Conservation (phyloP, 2,888 invertebrate species). For the Scaptomyza reducta region DNA sequence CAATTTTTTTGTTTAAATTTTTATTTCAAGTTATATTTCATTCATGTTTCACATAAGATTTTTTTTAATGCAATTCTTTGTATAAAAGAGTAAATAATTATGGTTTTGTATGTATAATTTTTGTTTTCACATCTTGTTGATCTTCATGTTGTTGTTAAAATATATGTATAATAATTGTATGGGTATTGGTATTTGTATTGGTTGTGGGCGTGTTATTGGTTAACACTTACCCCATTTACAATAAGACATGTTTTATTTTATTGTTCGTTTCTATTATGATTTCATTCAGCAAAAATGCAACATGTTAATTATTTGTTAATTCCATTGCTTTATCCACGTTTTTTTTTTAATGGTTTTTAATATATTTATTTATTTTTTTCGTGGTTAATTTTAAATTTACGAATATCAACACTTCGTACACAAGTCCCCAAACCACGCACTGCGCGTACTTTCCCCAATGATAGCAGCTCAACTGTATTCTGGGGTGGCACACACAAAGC, state of each 20-base stretch:
- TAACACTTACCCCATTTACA: conserved; percentile 71
- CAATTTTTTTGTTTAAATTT: conserved; percentile 69
- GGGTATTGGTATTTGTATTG: conserved; percentile 47
- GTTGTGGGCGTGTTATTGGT: conserved; percentile 44
- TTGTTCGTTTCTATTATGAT: conserved; percentile 40
- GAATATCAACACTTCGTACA: conserved; percentile 60
- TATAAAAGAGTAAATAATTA: conserved; percentile 82
- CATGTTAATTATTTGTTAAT: conserved; percentile 75
- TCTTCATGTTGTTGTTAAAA: conserved; percentile 60
- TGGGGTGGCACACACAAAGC: conserved; percentile 6
- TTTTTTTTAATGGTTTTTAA: conserved; percentile 22
- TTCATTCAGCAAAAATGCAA: conserved; percentile 72
- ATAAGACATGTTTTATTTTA: conserved; percentile 53
- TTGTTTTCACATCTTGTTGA: conserved; percentile 71
- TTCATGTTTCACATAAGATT: conserved; percentile 82
- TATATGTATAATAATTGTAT: conserved; percentile 56
- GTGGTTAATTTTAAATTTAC: conserved; percentile 56
- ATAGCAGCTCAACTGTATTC: conserved; percentile 67
- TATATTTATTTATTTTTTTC: conserved; percentile 22
- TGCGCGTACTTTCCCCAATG: neutral
- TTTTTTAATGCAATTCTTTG: conserved; percentile 73
- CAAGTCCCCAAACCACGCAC: conserved; percentile 20
- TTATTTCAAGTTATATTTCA: conserved; percentile 81
- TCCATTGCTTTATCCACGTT: conserved; percentile 61
- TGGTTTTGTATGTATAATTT: conserved; percentile 68